Evolutionary conservation across 2,797 vertebrate genomes (phyloP).

Genomic region (Artibeus jamaicensis): DNA sequence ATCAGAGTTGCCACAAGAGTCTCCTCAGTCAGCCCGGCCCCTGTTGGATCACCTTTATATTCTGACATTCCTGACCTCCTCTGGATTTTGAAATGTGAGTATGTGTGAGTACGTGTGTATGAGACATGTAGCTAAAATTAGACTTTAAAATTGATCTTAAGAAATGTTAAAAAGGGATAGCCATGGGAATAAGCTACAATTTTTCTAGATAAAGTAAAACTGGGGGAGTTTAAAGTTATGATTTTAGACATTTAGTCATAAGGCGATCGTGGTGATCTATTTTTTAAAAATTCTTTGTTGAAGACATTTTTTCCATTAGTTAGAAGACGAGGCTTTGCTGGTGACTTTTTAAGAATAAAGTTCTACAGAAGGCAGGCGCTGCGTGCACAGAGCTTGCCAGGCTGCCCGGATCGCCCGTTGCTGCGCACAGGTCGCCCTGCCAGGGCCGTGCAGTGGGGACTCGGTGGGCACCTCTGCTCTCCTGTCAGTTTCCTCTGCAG

Average conservation of each 20-base stretch:
- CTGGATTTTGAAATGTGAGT: background rate
- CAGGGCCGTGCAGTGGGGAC: background rate
- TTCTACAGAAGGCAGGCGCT: background rate
- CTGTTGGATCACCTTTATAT: background rate
- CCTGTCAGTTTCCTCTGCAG: background rate
- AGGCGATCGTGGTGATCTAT: background rate
- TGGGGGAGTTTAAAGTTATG: background rate
- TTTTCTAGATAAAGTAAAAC: constrained; percentile 31
- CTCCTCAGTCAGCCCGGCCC: background rate
- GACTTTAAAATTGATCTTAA: constrained; percentile 12
- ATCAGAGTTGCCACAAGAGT: background rate
- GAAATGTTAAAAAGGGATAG: constrained; percentile 38
- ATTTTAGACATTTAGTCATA: background rate
- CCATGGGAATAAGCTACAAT: constrained; percentile 17
- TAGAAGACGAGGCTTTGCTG: background rate
- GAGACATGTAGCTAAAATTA: background rate
- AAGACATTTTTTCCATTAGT: background rate
- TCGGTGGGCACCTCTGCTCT: background rate
- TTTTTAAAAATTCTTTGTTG: background rate
- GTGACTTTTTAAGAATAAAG: background rate
- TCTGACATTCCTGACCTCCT: background rate
- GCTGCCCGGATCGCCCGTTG: background rate
- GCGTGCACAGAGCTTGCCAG: background rate
- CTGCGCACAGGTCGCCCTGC: background rate
- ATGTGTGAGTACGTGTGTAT: background rate